Evolutionary conservation across 2,888 invertebrate species (phyloP).

Genomic region (Drosophila putrida): DNA sequence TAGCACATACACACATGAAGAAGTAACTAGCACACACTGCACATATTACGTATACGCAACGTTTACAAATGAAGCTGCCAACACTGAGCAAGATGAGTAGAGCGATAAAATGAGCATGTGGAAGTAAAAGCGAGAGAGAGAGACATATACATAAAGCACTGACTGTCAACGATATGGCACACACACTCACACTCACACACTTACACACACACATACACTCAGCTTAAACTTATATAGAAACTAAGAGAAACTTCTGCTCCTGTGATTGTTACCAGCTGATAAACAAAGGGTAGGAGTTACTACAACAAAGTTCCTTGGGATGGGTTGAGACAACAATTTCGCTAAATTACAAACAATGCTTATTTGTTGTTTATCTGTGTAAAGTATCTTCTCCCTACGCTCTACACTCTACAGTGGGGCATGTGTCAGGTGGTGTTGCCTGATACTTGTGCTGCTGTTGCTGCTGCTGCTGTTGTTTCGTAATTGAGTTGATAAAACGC

Average conservation of each 20-base stretch:
- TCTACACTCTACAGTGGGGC: conserved; percentile 32
- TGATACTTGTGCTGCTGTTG: neutral
- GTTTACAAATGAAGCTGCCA: conserved; percentile 70
- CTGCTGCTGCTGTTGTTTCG: conserved; percentile 13
- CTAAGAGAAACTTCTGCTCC: conserved; percentile 58
- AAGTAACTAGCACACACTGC: conserved; percentile 50
- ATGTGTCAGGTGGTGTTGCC: conserved; percentile 25
- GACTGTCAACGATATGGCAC: conserved; percentile 37
- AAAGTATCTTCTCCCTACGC: conserved; percentile 64
- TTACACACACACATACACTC: conserved; percentile 9
- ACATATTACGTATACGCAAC: conserved; percentile 68
- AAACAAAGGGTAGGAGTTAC: conserved; percentile 41
- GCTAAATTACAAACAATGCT: conserved; percentile 80
- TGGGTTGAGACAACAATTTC: conserved; percentile 57
- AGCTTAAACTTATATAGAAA: conserved; percentile 35
- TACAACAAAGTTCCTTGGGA: neutral
- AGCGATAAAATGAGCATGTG: conserved; percentile 50
- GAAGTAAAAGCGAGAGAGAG: conserved; percentile 35
- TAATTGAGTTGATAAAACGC: conserved; percentile 80
- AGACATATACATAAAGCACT: conserved; percentile 38
- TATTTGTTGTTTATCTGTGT: conserved; percentile 80
- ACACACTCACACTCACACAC: conserved; percentile 13
- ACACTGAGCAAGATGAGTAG: conserved; percentile 33
- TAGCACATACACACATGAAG: conserved; percentile 16
- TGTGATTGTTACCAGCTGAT: conserved; percentile 69